phyloP scores from a whole-genome alignment of 1,140 invertebrate genomes.

The Zophobas atratus region DNA sequence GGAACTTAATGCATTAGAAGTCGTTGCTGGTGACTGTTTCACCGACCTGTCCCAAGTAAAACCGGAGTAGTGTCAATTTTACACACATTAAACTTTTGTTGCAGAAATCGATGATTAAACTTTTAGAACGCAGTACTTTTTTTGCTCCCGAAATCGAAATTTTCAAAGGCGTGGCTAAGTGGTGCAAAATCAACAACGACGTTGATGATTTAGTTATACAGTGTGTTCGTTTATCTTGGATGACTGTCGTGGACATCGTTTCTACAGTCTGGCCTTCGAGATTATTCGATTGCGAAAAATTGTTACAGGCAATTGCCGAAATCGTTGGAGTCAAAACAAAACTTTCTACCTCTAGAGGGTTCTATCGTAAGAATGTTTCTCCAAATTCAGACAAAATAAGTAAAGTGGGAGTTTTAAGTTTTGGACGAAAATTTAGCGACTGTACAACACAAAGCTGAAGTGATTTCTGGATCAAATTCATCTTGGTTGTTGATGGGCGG shows the following conservation, averaged over 20 bases:
- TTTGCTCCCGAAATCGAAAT: slow-evolving; percentile 18
- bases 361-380: neutral
- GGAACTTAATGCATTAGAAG: neutral
- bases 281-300: neutral
- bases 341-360: neutral
- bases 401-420: neutral
- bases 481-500: neutral
- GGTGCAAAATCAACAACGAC: neutral
- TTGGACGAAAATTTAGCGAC: neutral
- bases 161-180: slow-evolving; percentile 12
- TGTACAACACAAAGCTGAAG: neutral
- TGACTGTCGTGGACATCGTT: neutral
- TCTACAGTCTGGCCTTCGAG: slow-evolving; percentile 1
- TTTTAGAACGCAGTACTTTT: neutral
- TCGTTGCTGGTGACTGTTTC: neutral
- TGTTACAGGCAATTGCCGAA: neutral
- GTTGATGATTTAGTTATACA: neutral
- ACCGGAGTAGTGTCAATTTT: neutral
- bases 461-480: neutral
- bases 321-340: neutral
- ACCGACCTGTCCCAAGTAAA: neutral
- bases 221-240: slow-evolving; percentile 9
- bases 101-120: neutral
- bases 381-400: neutral
- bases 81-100: neutral